Percentiles rank a stretch among this genome's conserved stretches.
These are phyloP conservation scores for Ficedula albicollis DNA, from an alignment of 2,797 vertebrate genomes.

Conservation along the genomic window DNA sequence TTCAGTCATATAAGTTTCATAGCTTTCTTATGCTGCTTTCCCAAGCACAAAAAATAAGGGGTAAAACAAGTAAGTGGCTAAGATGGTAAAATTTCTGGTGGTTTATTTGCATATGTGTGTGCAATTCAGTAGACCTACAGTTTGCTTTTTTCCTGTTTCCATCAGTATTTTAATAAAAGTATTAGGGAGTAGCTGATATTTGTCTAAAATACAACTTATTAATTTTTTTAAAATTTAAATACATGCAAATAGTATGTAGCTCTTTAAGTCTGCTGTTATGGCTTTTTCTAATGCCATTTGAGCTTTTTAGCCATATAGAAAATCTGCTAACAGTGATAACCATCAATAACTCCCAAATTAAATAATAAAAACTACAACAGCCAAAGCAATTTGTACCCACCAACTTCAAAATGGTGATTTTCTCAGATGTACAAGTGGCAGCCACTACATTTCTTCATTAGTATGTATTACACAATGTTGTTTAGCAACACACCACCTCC, in stretches of 20 bases:
- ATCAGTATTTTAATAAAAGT: not conserved
- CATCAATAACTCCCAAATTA: not conserved
- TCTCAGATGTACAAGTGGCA: not conserved
- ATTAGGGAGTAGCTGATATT: not conserved
- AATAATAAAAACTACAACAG: not conserved
- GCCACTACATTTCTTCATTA: not conserved
- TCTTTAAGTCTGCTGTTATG: not conserved
- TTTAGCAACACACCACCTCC: not conserved
- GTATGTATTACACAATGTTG: not conserved
- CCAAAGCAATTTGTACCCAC: not conserved
- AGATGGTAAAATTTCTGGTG: not conserved
- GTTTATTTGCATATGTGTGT: not conserved
- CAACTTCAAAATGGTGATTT: not conserved
- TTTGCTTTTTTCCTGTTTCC: not conserved
- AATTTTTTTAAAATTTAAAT: not conserved
- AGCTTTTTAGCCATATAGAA: not conserved
- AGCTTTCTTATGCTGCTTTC: not conserved
- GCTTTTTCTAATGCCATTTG: not conserved
- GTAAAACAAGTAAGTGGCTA: not conserved
- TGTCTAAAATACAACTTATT: not conserved
- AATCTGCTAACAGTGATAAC: not conserved
- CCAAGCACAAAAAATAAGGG: not conserved
- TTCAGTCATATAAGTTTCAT: not conserved
- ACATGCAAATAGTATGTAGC: not conserved
- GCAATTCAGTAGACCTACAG: not conserved